These are phyloP conservation scores for Drosophila kanapiae DNA, from an alignment of 1,140 invertebrate species.

Conservation along the genomic window DNA sequence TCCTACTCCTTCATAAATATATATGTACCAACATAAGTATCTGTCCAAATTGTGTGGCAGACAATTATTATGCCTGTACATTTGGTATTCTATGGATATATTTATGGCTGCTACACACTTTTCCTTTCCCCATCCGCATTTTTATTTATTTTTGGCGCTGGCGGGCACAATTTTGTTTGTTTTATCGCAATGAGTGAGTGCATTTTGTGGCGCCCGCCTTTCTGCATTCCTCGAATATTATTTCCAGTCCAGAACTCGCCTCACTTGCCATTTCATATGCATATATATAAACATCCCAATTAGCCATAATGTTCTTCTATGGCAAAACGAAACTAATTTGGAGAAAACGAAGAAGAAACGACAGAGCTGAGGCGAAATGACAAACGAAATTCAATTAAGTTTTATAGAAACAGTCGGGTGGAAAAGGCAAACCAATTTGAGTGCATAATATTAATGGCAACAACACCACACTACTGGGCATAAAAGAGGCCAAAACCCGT, in stretches of 20 bases:
- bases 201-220: constrained; percentile 10
- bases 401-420: constrained; percentile 24
- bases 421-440: constrained; percentile 39
- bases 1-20: background rate
- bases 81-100: constrained; percentile 20
- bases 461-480: constrained; percentile 8
- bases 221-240: constrained; percentile 12
- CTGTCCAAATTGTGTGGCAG: background rate
- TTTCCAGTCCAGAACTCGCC: background rate
- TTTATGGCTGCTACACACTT: constrained; percentile 25
- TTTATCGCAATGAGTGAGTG: constrained; percentile 10
- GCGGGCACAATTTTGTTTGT: background rate
- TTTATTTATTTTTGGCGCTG: constrained; percentile 21
- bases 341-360: constrained; percentile 41
- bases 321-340: constrained; percentile 19
- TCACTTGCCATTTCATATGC: constrained; percentile 5
- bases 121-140: constrained; percentile 7
- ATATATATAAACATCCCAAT: background rate
- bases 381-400: constrained; percentile 43
- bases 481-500: constrained; percentile 56
- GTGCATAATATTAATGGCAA: constrained; percentile 60
- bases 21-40: background rate
- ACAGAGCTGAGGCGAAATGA: constrained; percentile 14
- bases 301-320: background rate
- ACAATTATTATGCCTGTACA: constrained; percentile 18